Conservation (phyloP, 2,113 vertebrate species). For the Naja naja region DNA sequence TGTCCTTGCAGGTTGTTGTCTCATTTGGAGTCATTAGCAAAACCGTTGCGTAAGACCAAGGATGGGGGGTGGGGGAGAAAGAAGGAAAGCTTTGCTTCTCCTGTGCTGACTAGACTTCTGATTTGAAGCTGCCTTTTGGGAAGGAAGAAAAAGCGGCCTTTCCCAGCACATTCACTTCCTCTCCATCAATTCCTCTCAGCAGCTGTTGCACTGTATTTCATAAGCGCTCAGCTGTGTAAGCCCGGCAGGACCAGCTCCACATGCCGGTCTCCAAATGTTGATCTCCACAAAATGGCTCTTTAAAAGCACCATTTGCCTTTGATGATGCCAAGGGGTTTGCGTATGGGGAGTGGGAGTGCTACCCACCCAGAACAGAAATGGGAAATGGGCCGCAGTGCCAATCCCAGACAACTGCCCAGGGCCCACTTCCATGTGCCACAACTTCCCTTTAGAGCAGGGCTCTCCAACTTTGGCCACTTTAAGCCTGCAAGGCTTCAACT, state of each 20-base stretch:
- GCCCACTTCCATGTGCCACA: neutral
- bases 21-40: neutral
- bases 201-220: neutral
- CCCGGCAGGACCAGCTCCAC: neutral
- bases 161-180: neutral
- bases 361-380: neutral
- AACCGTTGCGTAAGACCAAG: neutral
- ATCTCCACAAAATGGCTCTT: neutral
- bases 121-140: neutral
- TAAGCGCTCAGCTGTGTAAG: neutral
- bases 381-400: neutral
- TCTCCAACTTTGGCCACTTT: too few species aligned
- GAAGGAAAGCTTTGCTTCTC: neutral
- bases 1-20: neutral
- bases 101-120: neutral
- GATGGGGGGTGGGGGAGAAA: neutral
- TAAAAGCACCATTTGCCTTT: neutral
- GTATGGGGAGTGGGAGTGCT: accelerated
- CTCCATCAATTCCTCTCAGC: neutral
- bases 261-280: neutral
- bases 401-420: neutral
- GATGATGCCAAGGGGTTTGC: neutral
- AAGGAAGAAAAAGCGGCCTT: neutral
- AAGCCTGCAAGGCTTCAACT: too few species aligned
- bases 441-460: neutral